phyloP scores from a whole-genome alignment of 1,140 invertebrate species.

The Drosophila subobscura region DNA sequence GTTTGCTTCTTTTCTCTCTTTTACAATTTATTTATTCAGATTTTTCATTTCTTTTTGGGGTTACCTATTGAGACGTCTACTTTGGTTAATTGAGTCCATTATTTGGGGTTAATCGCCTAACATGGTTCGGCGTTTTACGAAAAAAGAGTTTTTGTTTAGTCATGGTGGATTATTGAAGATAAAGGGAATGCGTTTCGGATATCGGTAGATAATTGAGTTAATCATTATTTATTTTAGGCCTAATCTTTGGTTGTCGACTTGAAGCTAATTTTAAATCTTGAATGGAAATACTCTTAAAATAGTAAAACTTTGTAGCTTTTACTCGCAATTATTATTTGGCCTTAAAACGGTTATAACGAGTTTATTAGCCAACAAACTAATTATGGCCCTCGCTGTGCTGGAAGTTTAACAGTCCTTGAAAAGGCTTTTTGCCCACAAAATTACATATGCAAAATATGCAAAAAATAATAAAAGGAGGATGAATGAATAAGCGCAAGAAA shows the following conservation, averaged over 20 bases:
- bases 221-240: constrained; percentile 34
- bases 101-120: constrained; percentile 69
- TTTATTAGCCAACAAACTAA: constrained; percentile 27
- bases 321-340: constrained; percentile 9
- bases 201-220: constrained; percentile 22
- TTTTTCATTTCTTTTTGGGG: constrained; percentile 38
- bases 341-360: constrained; percentile 3
- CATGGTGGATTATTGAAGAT: constrained; percentile 33
- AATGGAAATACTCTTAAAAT: too few species aligned
- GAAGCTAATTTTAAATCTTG: not conserved
- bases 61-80: constrained; percentile 73
- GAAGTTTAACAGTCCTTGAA: constrained; percentile 67
- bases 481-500: constrained; percentile 30
- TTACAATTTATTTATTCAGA: constrained; percentile 38
- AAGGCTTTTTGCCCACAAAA: constrained; percentile 49
- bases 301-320: too few species aligned
- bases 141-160: constrained; percentile 34
- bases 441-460: constrained; percentile 71
- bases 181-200: constrained; percentile 26
- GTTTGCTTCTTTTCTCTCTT: constrained; percentile 21
- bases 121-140: constrained; percentile 35
- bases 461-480: not conserved
- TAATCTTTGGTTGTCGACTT: not conserved
- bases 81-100: constrained; percentile 75
- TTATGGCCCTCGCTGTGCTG: constrained; percentile 24